Evolutionary conservation across 2,113 vertebrate species (phyloP).

Genomic region (Gorilla gorilla): DNA sequence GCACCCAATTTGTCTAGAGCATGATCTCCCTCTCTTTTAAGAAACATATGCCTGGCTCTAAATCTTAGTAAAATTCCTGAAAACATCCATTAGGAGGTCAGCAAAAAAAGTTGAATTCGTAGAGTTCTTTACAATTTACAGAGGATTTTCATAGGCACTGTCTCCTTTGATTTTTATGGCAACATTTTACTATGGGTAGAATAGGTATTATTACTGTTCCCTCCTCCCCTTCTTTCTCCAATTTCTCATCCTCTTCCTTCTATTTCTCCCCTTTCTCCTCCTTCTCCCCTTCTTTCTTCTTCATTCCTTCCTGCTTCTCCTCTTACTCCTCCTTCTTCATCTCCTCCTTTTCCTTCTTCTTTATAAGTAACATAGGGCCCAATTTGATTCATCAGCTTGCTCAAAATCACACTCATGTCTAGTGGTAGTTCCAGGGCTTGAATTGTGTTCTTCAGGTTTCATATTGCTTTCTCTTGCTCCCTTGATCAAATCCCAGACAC

Average conservation of each 20-base stretch:
- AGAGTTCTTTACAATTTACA: not conserved
- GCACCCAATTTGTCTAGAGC: conserved; percentile 53
- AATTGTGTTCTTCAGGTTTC: not conserved
- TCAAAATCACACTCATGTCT: not conserved
- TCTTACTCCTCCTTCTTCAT: not conserved
- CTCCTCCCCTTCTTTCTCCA: no score
- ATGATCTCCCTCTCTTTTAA: conserved; percentile 43
- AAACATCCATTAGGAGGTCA: conserved; percentile 61
- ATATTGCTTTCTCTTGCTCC: not conserved
- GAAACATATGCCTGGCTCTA: conserved; percentile 58
- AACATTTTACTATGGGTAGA: not conserved
- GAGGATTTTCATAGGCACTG: not conserved
- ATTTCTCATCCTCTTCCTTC: no score
- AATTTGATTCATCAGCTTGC: not conserved
- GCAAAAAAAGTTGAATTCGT: conserved; percentile 2
- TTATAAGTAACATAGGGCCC: not conserved
- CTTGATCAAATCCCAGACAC: not conserved
- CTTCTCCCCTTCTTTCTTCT: not conserved
- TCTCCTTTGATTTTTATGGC: not conserved
- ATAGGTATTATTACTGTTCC: not conserved
- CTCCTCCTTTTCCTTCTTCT: not conserved
- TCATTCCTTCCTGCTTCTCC: no score
- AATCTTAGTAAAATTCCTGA: conserved; percentile 71
- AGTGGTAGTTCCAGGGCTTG: not conserved
- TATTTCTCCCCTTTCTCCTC: no score